Percentiles rank a stretch among this genome's conserved stretches.
Evolutionary conservation across 2,113 vertebrate species (phyloP).

Genomic region (Anser cygnoides): DNA sequence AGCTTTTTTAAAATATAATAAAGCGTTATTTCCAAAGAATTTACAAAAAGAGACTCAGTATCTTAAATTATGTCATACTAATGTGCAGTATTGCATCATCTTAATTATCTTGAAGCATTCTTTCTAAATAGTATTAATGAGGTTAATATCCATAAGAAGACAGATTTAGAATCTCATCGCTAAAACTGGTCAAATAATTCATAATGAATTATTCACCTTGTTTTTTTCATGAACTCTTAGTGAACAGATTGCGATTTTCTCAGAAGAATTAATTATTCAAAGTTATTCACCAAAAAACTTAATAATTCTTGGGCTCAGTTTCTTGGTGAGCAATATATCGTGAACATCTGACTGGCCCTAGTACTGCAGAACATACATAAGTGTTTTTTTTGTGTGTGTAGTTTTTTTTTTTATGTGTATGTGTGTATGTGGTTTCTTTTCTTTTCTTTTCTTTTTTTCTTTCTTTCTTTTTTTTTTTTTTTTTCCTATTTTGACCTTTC

Average conservation of each 20-base stretch:
- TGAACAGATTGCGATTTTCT: conserved; percentile 73
- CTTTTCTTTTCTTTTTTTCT: neutral
- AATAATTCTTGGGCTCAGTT: conserved; percentile 55
- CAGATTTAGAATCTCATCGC: conserved; percentile 69
- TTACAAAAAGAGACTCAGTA: neutral
- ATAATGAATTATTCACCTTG: conserved; percentile 74
- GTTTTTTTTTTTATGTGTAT: too few species aligned
- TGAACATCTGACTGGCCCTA: conserved; percentile 49
- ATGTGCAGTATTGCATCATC: neutral
- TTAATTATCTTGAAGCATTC: conserved; percentile 16
- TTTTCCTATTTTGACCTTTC: conserved; percentile 13
- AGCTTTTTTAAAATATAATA: neutral
- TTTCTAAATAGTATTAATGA: conserved; percentile 51
- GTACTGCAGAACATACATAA: neutral
- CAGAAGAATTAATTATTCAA: conserved; percentile 71
- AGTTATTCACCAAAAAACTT: conserved; percentile 70
- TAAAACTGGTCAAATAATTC: conserved; percentile 73
- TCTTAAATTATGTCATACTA: neutral
- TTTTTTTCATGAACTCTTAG: conserved; percentile 65
- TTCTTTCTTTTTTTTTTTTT: neutral
- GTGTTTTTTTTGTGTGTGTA: neutral
- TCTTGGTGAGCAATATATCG: conserved; percentile 60
- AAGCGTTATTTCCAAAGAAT: neutral
- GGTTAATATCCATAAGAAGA: conserved; percentile 55
- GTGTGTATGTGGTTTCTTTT: too few species aligned